Evolutionary conservation across 2,113 vertebrate genomes (phyloP).

Genomic region (Sterna hirundo): DNA sequence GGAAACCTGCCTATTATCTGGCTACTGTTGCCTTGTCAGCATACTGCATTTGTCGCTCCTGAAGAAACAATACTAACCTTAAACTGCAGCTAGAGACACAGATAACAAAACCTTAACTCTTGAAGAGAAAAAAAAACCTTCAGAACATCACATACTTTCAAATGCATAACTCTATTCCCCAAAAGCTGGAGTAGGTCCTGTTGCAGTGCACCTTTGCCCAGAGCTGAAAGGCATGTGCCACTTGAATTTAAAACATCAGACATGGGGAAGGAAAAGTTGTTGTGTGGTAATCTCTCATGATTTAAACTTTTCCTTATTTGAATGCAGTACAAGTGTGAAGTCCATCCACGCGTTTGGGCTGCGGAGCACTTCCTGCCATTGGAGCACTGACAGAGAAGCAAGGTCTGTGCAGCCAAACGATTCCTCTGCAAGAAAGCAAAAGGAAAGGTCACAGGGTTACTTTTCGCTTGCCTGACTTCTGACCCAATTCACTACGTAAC

Average conservation of each 20-base stretch:
- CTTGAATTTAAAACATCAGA: not conserved
- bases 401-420: accelerated
- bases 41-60: not conserved
- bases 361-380: conserved; percentile 67
- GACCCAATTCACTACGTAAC: not conserved
- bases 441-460: not conserved
- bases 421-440: conserved; percentile 9
- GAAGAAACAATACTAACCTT: not conserved
- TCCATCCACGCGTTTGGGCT: conserved; percentile 71
- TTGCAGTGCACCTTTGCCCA: not conserved
- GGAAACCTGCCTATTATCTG: not conserved
- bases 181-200: not conserved
- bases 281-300: not conserved
- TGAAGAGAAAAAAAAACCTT: not conserved
- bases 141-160: not conserved
- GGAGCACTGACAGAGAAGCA: not conserved
- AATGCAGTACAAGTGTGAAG: conserved; percentile 58
- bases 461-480: not conserved
- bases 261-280: not conserved
- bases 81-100: not conserved
- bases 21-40: not conserved
- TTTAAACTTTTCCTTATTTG: conserved; percentile 25
- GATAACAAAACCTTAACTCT: not conserved
- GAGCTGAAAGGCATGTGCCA: not conserved
- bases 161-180: not conserved